These are phyloP conservation scores for Danio kyathit DNA, from an alignment of 2,797 vertebrate species.

Conservation along the genomic window DNA sequence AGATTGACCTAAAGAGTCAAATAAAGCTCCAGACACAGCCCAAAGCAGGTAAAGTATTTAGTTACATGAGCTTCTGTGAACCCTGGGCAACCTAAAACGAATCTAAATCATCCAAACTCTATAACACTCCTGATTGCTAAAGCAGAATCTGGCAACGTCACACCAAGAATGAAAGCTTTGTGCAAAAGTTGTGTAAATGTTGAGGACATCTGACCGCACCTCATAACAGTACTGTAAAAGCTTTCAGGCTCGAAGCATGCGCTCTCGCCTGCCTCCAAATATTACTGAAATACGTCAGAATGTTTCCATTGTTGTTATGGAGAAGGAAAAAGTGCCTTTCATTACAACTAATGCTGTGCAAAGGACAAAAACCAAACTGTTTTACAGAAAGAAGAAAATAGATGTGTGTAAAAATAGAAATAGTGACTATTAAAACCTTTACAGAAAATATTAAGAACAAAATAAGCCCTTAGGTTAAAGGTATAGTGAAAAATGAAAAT, in stretches of 20 bases:
- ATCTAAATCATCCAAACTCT: conserved; percentile 43
- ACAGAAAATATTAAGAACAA: background rate
- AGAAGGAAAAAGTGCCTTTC: conserved; percentile 15
- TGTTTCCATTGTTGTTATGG: background rate
- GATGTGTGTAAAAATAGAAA: background rate
- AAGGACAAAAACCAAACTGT: background rate
- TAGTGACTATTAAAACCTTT: background rate
- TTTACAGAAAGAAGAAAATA: background rate
- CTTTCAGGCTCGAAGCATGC: conserved; percentile 14
- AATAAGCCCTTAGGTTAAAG: too few species aligned
- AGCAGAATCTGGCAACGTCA: conserved; percentile 45
- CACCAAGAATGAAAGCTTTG: conserved; percentile 27
- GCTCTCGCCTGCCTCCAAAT: conserved; percentile 8
- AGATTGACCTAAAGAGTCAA: conserved; percentile 19
- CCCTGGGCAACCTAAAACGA: conserved; percentile 25
- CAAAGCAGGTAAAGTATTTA: conserved; percentile 6
- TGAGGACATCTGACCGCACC: conserved; percentile 23
- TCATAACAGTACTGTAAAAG: conserved; percentile 21
- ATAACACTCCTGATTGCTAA: conserved; percentile 43
- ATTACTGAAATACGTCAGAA: conserved; percentile 14
- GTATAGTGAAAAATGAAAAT: too few species aligned
- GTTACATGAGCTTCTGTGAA: conserved; percentile 33
- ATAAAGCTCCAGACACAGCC: conserved; percentile 13
- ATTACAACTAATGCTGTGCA: conserved; percentile 14
- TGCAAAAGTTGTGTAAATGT: conserved; percentile 25